Conservation (phyloP, 2,113 vertebrate species). For the Scolopax mira region DNA sequence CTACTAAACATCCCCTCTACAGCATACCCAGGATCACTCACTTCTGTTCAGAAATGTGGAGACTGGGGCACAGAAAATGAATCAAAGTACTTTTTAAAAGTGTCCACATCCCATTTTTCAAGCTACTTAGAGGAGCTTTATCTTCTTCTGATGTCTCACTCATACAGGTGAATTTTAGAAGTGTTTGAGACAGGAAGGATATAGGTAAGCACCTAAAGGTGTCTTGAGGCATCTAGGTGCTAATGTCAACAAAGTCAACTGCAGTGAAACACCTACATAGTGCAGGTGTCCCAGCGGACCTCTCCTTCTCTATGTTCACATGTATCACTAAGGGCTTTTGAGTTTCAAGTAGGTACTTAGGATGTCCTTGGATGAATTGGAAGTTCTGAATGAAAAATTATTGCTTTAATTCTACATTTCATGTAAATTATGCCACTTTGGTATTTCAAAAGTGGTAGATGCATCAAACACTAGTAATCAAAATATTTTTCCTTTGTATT, state of each 20-base stretch:
- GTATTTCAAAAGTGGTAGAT: background rate
- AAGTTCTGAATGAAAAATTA: background rate
- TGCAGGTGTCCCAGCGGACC: rapidly evolving
- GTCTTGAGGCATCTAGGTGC: background rate
- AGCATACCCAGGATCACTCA: background rate
- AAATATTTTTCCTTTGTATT: background rate
- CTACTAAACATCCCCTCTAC: background rate
- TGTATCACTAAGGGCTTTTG: background rate
- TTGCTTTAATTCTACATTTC: background rate
- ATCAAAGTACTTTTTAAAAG: background rate
- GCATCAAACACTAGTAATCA: background rate
- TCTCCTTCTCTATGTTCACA: background rate
- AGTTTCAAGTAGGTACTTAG: background rate
- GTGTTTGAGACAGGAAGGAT: background rate
- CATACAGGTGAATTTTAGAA: background rate
- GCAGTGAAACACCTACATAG: background rate
- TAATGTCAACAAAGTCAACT: background rate
- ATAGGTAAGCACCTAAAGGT: background rate
- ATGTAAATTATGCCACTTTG: background rate
- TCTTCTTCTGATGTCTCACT: background rate
- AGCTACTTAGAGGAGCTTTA: background rate
- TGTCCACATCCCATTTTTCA: background rate
- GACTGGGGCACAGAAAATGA: background rate
- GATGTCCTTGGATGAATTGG: background rate
- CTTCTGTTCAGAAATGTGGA: background rate